Percentiles rank a stretch among this genome's conserved stretches.
These are phyloP conservation scores for Drosophila parvula DNA, from an alignment of 1,140 invertebrate species.

Conservation along the genomic window DNA sequence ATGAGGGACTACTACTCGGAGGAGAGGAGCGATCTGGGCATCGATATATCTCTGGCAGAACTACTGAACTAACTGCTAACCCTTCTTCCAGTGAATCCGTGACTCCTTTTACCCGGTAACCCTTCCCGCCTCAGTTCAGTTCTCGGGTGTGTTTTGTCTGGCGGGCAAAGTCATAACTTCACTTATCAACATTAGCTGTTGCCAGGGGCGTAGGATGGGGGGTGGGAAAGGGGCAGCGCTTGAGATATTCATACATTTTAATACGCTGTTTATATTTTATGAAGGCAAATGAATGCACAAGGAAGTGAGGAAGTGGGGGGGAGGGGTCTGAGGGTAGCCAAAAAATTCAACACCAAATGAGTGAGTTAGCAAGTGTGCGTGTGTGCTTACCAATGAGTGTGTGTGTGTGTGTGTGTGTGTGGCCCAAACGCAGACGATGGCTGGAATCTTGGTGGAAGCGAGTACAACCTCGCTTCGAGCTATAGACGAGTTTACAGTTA, in stretches of 20 bases:
- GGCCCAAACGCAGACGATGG: conserved; percentile 52
- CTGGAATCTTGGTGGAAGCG: conserved; percentile 40
- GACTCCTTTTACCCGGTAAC: neutral
- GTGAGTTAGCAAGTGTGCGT: conserved; percentile 17
- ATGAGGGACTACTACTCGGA: neutral
- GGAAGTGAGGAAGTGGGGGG: conserved; percentile 57
- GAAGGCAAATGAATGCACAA: conserved; percentile 81
- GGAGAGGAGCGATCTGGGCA: neutral
- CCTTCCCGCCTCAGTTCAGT: neutral
- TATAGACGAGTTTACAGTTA: conserved; percentile 84
- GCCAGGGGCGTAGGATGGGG: conserved; percentile 15
- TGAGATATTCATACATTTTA: conserved; percentile 81
- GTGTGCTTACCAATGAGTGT: too few species aligned
- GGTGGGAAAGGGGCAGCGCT: conserved; percentile 20
- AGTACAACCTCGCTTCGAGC: conserved; percentile 82
- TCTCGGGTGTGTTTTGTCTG: conserved; percentile 55
- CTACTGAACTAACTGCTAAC: conserved; percentile 11
- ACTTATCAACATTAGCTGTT: conserved; percentile 82
- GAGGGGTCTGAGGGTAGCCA: conserved; percentile 26
- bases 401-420: conserved; percentile 27
- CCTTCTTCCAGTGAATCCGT: neutral
- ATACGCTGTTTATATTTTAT: conserved; percentile 82
- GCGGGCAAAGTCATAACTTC: conserved; percentile 81
- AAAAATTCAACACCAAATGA: conserved; percentile 78
- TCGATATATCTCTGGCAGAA: conserved; percentile 15